Base-by-base conservation (phyloP, 2,797 vertebrate species). In the Micrastur ruficollis region DNA sequence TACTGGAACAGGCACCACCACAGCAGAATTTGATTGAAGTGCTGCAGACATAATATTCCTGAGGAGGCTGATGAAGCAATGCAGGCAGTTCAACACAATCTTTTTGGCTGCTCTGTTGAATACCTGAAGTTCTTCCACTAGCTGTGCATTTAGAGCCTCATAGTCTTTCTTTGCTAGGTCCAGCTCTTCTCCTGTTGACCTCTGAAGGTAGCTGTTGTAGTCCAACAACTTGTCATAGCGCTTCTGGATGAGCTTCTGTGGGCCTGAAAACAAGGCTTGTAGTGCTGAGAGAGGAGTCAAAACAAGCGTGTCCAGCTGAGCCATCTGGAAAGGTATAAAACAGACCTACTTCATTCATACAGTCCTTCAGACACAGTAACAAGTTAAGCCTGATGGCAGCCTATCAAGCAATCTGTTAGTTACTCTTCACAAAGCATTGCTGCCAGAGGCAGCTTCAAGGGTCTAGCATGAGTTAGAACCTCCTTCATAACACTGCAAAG, bases 191-290 rank as follows among this genome's bases (percentile, higher is more conserved):
- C 97, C 96, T 8, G 98, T 98, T 2, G 98, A 98, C 90, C 98
- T 98, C 96, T 99, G 99, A 81, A 98, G 97, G 86, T 90, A 98
- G 97, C 99, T 98, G 97, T 99, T 99, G 95, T 98, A 99, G 97
- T 99, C 99, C 87, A 99, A 97, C 72, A 99, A 94, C 96, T 99
- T 99, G 98, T 99, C 99, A 6, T 99, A 99, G 67, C 99, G 99
- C 93, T 99, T 99, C 98, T 99, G 99, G 95, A 99, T 99, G 90
- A 99, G 99, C 97, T 99, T 99, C 97, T 99, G 99, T 7, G 99
- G 99, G 40, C 98, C 98, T 1, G 98, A 95, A 95, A 99, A 99
- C 96, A 99, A 98, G 96, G 98, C 97, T 78, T 99, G 99, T 40
- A 99, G 98, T 19, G 97, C 97, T 31, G 98, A 98, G 85, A 99